Base-by-base conservation (phyloP, 2,797 vertebrate genomes). In the Arctocebus calabarensis region DNA sequence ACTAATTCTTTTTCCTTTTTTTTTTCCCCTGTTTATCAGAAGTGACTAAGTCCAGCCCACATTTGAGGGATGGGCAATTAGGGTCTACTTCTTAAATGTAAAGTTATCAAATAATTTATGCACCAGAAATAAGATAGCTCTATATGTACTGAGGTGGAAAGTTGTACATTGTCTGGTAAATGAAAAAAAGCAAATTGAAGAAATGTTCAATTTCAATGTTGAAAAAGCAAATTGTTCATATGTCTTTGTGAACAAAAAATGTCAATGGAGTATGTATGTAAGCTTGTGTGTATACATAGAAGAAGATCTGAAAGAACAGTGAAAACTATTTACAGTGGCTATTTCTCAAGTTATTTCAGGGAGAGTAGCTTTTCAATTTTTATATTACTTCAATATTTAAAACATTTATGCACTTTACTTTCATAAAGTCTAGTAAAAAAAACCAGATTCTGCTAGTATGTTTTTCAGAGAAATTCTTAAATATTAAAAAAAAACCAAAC, bases 391-490 rank as follows among this genome's bases (percentile, higher is more conserved):
- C 34, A 71, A 43, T 82, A 40, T 71, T 71, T 55, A 45, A 29
- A 88, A 43, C 20, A 62, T 82, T 83, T 55, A 78, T 95, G 62
- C 62, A 77, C 32, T 91, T 91, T 91, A 43, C 40, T 84, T 71
- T 62, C 25, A 52, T 52, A 52, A 52, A 52, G 48, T 52, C 3
- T 52, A 40, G n/a, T 59, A 32, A 84, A 22, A 84, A 27, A 61
- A 70, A 88, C 32, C 71, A 81, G 19, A 81, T 14, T 81, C 14
- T n/a, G 52, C 8, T 83, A 52, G n/a, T 61, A 62, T 34, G 52
- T 83, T 48, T 88, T 91, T 87, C 16, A 94, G 59, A 85, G 32
- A 77, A 92, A 84, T 88, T 70, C 40, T 75, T 88, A 74, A 81
- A 37, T 48, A 14, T 81, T 66, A 57, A 4, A 0, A 12, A 66